Evolutionary conservation across 1,140 invertebrate genomes (phyloP), one percentile per base, ranked within the genome.

Genomic region (Pachypeltis micranthus): DNA sequence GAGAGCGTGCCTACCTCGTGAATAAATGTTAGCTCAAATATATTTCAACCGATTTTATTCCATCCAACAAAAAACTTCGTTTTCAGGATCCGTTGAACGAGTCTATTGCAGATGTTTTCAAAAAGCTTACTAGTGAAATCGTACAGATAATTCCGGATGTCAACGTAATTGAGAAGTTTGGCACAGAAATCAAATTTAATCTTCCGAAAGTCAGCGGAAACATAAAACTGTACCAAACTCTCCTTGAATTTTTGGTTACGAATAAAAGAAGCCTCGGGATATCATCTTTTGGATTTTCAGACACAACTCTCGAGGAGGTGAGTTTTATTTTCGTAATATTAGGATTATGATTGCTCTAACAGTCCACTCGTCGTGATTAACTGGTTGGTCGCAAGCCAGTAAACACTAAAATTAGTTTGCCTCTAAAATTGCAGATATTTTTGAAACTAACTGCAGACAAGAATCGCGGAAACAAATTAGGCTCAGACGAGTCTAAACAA

Each of bases 231-330:
- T 65, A 65, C 27, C 39, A 31, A 24, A 23, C 19, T 24, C 39
- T 65, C 10, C 61, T 65, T 44, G 16, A 29, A 3, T 65, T 34
- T 61, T 56, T 65, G 23, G 21, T 31, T 7, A 51, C 55, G 25
- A 56, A 61, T 14, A 61, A 56, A 61, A 28, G 44, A 24, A 26
- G 2, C 12, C 29, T 65, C 10, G 25, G 51, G 7, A 65, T 65
- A n/a, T 19, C 25, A 19, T 65, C 63, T 7, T 65, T 61, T 61
- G 63, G 63, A 19, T 12, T 65, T 3, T 29, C 63, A 0, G 63
- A 65, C 27, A 61, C 63, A 7, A 29, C 59, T 31, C 55, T 65
- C 14, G 63, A 65, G 19, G 59, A 65, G 51, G 63, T 64, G 55
- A 21, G 14, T 27, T 2, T 7, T 61, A 16, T 21, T 14, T 61